phyloP scores from a whole-genome alignment of 2,797 vertebrate species.

The Cirrhinus molitorella region DNA sequence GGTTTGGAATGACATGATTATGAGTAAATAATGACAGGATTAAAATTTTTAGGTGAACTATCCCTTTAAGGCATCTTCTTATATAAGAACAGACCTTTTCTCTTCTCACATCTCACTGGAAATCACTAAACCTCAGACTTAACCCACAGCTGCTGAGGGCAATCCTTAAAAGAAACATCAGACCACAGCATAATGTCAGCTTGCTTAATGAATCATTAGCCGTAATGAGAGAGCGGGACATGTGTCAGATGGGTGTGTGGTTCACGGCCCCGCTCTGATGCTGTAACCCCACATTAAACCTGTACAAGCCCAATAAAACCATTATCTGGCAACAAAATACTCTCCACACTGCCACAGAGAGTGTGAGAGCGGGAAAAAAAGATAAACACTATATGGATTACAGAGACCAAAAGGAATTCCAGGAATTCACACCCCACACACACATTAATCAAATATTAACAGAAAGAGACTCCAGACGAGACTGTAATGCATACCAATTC shows the following conservation, averaged over 20 bases:
- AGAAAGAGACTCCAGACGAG: constrained; percentile 8
- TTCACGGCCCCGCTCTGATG: constrained; percentile 7
- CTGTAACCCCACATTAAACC: constrained; percentile 25
- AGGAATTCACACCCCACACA: constrained; percentile 50
- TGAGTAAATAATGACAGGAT: neutral
- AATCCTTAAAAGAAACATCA: constrained; percentile 23
- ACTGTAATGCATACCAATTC: neutral
- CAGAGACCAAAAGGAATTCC: constrained; percentile 48
- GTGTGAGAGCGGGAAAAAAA: constrained; percentile 27
- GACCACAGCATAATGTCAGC: constrained; percentile 13
- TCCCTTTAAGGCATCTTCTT: neutral
- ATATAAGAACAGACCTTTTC: constrained; percentile 1
- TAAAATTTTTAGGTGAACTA: neutral
- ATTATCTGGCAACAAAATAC: neutral
- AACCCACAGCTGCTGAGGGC: constrained; percentile 9
- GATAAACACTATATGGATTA: constrained; percentile 52
- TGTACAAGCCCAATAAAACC: neutral
- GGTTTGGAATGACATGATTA: neutral
- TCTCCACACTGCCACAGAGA: neutral
- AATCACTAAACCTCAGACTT: constrained; percentile 10
- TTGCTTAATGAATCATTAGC: constrained; percentile 33
- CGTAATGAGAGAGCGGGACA: constrained; percentile 21
- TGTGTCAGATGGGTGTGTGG: constrained; percentile 32
- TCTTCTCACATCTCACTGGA: neutral
- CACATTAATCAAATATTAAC: constrained; percentile 57